Percentiles rank a stretch among this genome's conserved stretches.
Evolutionary conservation across 2,113 vertebrate species (phyloP).

Genomic region (Stictonetta naevosa): DNA sequence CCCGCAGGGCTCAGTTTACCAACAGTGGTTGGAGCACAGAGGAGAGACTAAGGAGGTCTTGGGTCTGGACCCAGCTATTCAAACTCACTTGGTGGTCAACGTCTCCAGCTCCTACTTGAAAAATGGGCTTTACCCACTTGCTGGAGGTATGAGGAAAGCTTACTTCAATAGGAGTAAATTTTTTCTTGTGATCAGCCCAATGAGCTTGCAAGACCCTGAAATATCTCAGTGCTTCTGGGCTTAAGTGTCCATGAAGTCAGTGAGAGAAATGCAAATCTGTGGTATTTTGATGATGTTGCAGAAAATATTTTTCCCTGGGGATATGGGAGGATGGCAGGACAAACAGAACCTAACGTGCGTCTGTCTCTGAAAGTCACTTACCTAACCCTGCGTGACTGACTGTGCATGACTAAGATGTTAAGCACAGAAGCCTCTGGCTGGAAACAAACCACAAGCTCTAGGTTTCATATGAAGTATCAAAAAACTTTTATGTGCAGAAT

Average conservation of each 20-base stretch:
- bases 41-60: background rate
- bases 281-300: background rate
- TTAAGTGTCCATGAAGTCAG: background rate
- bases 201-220: background rate
- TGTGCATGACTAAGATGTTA: background rate
- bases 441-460: background rate
- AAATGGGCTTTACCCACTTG: background rate
- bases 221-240: background rate
- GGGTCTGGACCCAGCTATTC: background rate
- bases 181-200: background rate
- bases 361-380: background rate
- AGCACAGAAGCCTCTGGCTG: background rate
- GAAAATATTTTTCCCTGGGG: background rate
- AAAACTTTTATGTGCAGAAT: background rate
- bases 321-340: background rate
- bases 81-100: background rate
- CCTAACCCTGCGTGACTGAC: no score
- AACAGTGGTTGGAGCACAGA: background rate
- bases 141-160: background rate
- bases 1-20: background rate
- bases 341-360: background rate
- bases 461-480: background rate
- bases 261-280: background rate
- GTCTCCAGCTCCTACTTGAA: background rate
- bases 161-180: background rate